These are phyloP conservation scores for Tadarida brasiliensis DNA, from an alignment of 2,797 vertebrate genomes.

Conservation along the genomic window DNA sequence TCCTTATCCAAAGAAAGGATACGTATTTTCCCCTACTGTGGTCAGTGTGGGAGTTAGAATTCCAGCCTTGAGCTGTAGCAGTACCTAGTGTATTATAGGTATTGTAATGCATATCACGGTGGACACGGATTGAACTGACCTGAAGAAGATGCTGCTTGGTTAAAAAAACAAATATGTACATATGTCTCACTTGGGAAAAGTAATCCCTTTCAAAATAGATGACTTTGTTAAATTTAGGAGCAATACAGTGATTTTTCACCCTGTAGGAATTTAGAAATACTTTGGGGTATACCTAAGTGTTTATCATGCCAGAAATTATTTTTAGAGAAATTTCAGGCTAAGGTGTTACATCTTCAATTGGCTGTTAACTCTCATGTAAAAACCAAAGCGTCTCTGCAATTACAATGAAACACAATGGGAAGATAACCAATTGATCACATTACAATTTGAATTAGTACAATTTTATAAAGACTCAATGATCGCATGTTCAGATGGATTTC, in stretches of 20 bases:
- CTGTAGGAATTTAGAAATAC: conserved; percentile 60
- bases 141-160: neutral
- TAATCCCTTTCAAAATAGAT: conserved; percentile 54
- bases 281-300: neutral
- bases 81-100: neutral
- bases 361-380: conserved; percentile 19
- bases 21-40: neutral
- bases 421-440: conserved; percentile 32
- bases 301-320: conserved; percentile 59
- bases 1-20: neutral
- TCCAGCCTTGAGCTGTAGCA: neutral
- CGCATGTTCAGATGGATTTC: neutral
- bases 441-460: conserved; percentile 11
- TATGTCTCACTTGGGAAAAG: conserved; percentile 63
- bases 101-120: neutral
- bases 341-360: conserved; percentile 48
- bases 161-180: neutral
- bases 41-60: neutral
- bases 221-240: conserved; percentile 3
- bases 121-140: neutral
- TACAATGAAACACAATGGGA: conserved; percentile 35
- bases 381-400: neutral
- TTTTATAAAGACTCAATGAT: conserved; percentile 44
- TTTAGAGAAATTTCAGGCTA: conserved; percentile 51
- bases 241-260: neutral